Evolutionary conservation across 2,888 invertebrate species (phyloP), one percentile per base, ranked within the genome.

Genomic region (Dolichomitus sp.): DNA sequence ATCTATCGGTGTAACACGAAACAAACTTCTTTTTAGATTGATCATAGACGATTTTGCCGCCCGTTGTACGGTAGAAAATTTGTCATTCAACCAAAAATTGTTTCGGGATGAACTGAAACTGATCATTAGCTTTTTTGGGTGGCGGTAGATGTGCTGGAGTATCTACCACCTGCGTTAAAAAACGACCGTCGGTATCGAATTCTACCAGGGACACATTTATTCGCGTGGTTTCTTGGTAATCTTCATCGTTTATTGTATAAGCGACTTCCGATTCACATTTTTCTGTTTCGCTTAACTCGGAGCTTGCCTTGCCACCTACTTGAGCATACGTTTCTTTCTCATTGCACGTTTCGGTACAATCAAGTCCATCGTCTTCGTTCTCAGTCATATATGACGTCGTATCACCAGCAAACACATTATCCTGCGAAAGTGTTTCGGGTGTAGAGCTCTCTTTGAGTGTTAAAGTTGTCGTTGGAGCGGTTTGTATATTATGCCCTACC

Each of bases 71-170:
- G 23, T 61, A 61, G 40, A 61, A 61, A 40, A 61, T 61, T 19
- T 33, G 17, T 17, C 40, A 37, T 11, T 61, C 61, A 37, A 61
- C 19, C 61, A 61, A 4, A 61, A 61, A 61, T 19, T 61, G 61
- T 40, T 61, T 61, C 37, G 37, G 11, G 61, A 40, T 19, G 17
- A 40, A 61, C 19, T 61, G 61, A 17, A 61, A 61, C 17, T 11
- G 17, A 17, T 61, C 61, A 17, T 61, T 61, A 11, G 40, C 40
- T 37, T 61, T 61, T 19, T 17, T 40, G 7, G 61, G 40, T 2
- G 61, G 40, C 19, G 40, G 61, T 19, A 61, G 61, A 61, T 33
- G 61, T n/a, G 61, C 61, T 17, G 61, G 37, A n/a, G 37, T 40
- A 11, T 61, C 61, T 6, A 61, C 17, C 17, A 40, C 37, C 17